Percentiles rank a stretch among this genome's conserved stretches.
Evolutionary conservation across 53 echinoderm and acorn worm species (phyloP).

Genomic region (Apostichopus leukothele): DNA sequence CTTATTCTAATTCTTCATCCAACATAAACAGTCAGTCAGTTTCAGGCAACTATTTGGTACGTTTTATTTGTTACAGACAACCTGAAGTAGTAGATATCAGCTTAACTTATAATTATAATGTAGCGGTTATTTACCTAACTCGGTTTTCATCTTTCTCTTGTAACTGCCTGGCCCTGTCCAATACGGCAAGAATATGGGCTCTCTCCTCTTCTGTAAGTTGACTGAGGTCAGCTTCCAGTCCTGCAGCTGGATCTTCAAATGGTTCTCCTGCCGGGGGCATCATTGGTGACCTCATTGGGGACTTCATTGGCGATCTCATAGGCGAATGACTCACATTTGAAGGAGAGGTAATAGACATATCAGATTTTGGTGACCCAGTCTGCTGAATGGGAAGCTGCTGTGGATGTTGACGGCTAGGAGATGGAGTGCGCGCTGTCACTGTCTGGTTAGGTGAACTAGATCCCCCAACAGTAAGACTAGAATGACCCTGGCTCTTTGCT

Average conservation of each 20-base stretch:
- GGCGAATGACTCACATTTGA: slow-evolving; percentile 19
- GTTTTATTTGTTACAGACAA: too few relatives aligned
- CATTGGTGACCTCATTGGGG: slow-evolving; percentile 44
- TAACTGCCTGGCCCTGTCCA: slow-evolving; percentile 76
- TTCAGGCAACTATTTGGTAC: too few relatives aligned
- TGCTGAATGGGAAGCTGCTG: slow-evolving; percentile 6
- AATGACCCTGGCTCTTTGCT: neutral
- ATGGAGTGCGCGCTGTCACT: neutral
- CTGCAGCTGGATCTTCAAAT: slow-evolving; percentile 52
- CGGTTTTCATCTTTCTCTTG: slow-evolving; percentile 85
- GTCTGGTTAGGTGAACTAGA: neutral
- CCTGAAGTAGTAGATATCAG: too few relatives aligned
- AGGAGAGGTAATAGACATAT: neutral
- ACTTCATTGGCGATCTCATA: slow-evolving; percentile 13
- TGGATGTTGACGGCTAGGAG: neutral
- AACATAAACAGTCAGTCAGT: too few relatives aligned
- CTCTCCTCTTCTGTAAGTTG: slow-evolving; percentile 91
- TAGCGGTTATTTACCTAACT: slow-evolving; percentile 71
- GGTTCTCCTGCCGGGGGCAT: slow-evolving; percentile 38
- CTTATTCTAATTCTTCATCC: too few relatives aligned
- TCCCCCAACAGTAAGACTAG: neutral
- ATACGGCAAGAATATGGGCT: slow-evolving; percentile 75
- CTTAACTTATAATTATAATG: neutral
- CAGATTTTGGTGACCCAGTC: neutral
- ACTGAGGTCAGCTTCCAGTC: slow-evolving; percentile 84